Evolutionary conservation across 2,888 invertebrate species (phyloP), one percentile per base, ranked within the genome.

Genomic region (Hoplodrina ambigua): DNA sequence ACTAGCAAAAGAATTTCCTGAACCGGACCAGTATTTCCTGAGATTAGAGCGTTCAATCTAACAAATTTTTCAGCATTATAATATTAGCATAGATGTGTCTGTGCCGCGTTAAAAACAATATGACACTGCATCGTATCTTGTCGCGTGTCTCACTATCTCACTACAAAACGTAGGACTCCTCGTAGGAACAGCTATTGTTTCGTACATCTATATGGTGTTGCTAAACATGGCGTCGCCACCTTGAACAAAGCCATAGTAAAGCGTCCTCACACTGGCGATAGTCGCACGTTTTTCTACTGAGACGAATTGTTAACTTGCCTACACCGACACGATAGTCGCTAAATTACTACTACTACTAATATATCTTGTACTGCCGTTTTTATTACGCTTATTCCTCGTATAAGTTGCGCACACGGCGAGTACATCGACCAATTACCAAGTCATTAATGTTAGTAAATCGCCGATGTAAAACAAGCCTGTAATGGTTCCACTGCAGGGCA

Each of bases 151-250:
- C 17, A 46, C 17, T 5, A 46, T 17, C 46, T 46, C 13, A 5
- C 46, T 6, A 75, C n/a, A 68, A 70, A 54, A 70, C 20, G 54
- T 4, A 17, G 10, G 11, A 33, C 44, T 72, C 25, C 52, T 11
- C 19, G 37, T 25, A 25, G 15, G 50, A 52, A 52, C 25, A 17
- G 25, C 50, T 69, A 13, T 76, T 76, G 69, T 71, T 37, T 69
- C 15, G 44, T 44, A 75, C 71, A 20, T 13, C 69, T 20, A 30
- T 19, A 11, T 67, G 30, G 4, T 15, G 46, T 37, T 53, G 20
- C 53, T 67, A 69, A 25, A 69, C 44, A 44, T 33, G 33, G 15
- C 37, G 37, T 17, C 37, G 19, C n/a, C 76, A 54, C 76, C 70
- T 54, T 49, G 30, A 37, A 54, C 41, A 70, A 54, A 67, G 20